Evolutionary conservation across 2,113 vertebrate species (phyloP).

Genomic region (rabbit (Oryctolagus cuniculus)): DNA sequence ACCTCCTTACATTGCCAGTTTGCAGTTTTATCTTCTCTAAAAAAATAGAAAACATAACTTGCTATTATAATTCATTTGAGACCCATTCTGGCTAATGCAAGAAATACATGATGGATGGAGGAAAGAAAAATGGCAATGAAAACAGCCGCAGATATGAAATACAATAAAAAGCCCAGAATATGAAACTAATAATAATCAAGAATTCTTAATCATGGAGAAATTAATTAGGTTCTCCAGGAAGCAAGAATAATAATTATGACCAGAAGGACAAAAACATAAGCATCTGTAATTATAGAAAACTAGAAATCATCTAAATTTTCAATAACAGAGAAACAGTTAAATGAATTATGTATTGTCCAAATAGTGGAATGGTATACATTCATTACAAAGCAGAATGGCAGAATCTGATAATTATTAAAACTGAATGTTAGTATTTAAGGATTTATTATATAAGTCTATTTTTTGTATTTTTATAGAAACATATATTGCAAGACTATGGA

Average conservation of each 20-base stretch:
- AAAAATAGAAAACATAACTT: constrained; percentile 6
- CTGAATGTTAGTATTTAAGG: background rate
- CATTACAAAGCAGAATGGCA: background rate
- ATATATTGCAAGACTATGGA: constrained; percentile 39
- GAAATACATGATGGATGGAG: constrained; percentile 47
- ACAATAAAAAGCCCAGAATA: constrained; percentile 50
- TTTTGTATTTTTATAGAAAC: constrained; percentile 20
- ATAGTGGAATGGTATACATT: background rate
- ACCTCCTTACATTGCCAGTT: constrained; percentile 18
- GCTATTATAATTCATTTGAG: constrained; percentile 43
- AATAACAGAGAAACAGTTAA: constrained; percentile 55
- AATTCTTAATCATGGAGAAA: constrained; percentile 69
- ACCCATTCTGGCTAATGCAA: constrained; percentile 39
- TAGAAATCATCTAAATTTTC: constrained; percentile 59
- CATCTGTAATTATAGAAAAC: constrained; percentile 63
- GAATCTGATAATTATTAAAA: background rate
- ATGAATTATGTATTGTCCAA: constrained; percentile 46
- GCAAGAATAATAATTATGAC: constrained; percentile 65
- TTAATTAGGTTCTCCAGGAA: constrained; percentile 71
- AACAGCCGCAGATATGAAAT: constrained; percentile 50
- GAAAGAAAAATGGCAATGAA: constrained; percentile 63
- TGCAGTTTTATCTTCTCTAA: background rate
- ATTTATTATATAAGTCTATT: background rate
- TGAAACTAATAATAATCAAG: constrained; percentile 55
- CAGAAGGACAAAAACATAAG: constrained; percentile 42